A percentile compares a stretch with the other conserved stretches of the same genome.
Evolutionary conservation across 2,888 invertebrate genomes (phyloP).

Genomic region (Tiliacea citrago): DNA sequence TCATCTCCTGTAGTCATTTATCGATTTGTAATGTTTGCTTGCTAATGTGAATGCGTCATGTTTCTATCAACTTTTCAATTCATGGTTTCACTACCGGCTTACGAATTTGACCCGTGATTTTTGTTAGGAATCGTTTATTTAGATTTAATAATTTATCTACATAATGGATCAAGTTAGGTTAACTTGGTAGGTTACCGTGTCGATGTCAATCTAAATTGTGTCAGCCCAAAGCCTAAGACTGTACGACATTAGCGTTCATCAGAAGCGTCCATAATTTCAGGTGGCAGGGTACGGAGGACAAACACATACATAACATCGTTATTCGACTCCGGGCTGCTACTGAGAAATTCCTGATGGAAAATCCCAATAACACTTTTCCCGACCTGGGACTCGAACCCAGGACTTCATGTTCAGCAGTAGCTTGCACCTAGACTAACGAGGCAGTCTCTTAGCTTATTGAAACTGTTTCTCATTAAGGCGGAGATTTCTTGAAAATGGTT

Average conservation of each 20-base stretch:
- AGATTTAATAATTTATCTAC: background rate
- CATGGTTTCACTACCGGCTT: background rate
- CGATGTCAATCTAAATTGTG: background rate
- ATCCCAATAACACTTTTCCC: too few relatives aligned
- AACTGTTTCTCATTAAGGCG: background rate
- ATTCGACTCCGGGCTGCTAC: too few relatives aligned
- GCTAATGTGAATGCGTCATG: background rate
- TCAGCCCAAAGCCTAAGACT: background rate
- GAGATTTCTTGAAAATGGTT: too few relatives aligned
- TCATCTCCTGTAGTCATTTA: constrained; percentile 1
- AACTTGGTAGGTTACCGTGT: background rate
- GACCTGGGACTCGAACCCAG: too few relatives aligned
- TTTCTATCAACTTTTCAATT: constrained; percentile 7
- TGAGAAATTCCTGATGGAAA: too few relatives aligned
- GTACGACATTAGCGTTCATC: background rate
- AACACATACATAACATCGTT: background rate
- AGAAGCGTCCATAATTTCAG: background rate
- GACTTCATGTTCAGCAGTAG: too few relatives aligned
- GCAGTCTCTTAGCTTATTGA: background rate
- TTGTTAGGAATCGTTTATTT: too few relatives aligned
- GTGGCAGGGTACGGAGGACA: too few relatives aligned
- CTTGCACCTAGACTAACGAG: too few relatives aligned
- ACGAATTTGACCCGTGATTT: too few relatives aligned
- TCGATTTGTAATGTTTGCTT: constrained; percentile 23
- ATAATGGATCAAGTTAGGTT: background rate